Base-by-base conservation (phyloP, 2,113 vertebrate species). In the Gavialis gangeticus region DNA sequence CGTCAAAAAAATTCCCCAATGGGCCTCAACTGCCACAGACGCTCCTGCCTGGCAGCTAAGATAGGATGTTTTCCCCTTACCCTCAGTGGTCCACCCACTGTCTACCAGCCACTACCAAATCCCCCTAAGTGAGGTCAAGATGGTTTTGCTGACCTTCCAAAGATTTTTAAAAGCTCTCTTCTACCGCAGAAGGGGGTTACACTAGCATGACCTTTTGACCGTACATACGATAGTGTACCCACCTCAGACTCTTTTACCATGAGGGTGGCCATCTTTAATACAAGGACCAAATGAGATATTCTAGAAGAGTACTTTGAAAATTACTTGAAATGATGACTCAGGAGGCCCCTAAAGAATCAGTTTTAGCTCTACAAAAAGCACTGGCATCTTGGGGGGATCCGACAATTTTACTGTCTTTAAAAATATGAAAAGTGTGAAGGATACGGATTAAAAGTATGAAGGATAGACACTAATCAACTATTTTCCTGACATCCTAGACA, bases 331-430 rank as follows among this genome's bases (percentile, higher is more conserved):
- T 73, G 2, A 81, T 16, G 19, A 88, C 16, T 0, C 24, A 77
- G 18, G 64, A 85, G 55, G 59, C 37, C 62, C 59, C 46, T 13
- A 60, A 80, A 58, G 16, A 28, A 57, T 10, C 2, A 64, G 16
- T 5, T 8, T 22, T 34, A 62, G 19, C 4, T 82, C 21, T 25
- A 84, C 2, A 13, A 80, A n/a, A 15, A 85, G 30, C 6, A 54
- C 28, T 6, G 14, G 67, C 4, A 84, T 9, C 55, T 56, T n/a
- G 0, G n/a, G 2, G 76, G 82, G 60, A 66, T 1, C 10, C 18
- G 17, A 18, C 19, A 37, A 69, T 19, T 27, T 75, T 15, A 46
- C 37, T 75, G 6, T 13, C 37, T 9, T 54, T 34, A 34, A 34
- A 34, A 34, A 34, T 34, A 34, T 34, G 34, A 34, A 34, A 34